phyloP scores from a whole-genome alignment of 2,888 invertebrate genomes.

The Limnephilus lunatus region DNA sequence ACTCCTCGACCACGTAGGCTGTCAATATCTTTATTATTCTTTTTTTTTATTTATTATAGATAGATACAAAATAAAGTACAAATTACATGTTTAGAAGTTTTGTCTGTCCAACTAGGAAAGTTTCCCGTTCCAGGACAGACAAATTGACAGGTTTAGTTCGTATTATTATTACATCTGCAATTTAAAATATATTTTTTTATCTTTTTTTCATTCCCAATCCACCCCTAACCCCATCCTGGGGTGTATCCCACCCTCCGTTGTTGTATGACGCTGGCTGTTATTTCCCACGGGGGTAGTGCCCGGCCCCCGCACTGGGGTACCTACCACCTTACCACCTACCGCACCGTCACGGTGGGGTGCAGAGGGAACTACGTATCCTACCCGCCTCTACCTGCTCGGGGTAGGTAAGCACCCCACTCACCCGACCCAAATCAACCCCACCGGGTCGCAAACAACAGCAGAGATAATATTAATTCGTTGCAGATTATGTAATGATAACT shows the following conservation, averaged over 20 bases:
- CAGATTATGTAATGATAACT: background rate
- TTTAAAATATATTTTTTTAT: too few relatives aligned
- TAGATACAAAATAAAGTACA: too few relatives aligned
- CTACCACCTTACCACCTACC: background rate
- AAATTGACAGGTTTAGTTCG: too few relatives aligned
- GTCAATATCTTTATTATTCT: too few relatives aligned
- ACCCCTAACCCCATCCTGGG: background rate
- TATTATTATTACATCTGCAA: too few relatives aligned
- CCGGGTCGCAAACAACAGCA: constrained; percentile 23
- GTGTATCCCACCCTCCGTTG: background rate
- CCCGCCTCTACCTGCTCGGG: background rate
- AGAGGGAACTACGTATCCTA: background rate
- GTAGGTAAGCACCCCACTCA: background rate
- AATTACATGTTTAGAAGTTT: too few relatives aligned
- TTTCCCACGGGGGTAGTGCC: constrained; percentile 61
- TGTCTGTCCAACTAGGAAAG: too few relatives aligned
- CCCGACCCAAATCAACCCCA: background rate
- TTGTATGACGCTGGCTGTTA: constrained; percentile 57
- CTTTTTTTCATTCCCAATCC: background rate
- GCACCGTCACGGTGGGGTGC: constrained; percentile 22
- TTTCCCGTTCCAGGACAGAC: too few relatives aligned
- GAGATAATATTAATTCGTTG: constrained; percentile 2
- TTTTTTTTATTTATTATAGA: too few relatives aligned
- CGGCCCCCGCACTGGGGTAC: background rate
- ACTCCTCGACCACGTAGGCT: too few relatives aligned